Evolutionary conservation across 2,113 vertebrate species (phyloP), one percentile per base, ranked within the genome.

Genomic region (Strix uralensis): DNA sequence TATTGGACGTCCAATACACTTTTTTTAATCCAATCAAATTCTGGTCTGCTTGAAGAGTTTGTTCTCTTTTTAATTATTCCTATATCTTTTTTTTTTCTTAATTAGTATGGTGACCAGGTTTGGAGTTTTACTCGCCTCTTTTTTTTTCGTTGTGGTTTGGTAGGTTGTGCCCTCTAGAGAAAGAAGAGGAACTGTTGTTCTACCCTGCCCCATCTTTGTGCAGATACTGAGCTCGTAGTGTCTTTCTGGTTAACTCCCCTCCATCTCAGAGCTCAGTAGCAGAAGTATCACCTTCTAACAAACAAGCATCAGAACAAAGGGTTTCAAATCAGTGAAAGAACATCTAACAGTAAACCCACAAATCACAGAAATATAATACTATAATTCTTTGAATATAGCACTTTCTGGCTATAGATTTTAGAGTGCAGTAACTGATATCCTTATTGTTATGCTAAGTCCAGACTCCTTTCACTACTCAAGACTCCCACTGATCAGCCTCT

Each of bases 1-100:
- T 98, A 98, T 98, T 98, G 98, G 98, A 94, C 65, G 91, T 94
- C 98, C 98, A 98, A 98, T 99, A 98, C 98, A 98, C 96, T 96
- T 98, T 98, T 98, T 98, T 98, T 97, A 98, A 98, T 98, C 97
- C 98, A 98, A 97, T 97, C 96, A 97, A 97, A 86, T 87, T 94
- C 79, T 92, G 90, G 93, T 97, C 96, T 98, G 92, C 80, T 97
- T 92, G 86, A 63, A 97, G 95, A 96, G 87, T 98, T 97, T 96
- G 88, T 94, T 96, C 77, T 83, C 42, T 87, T 86, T 79, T 75
- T 49, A 9, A 44, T 86, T 51, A 74, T 90, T 90, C 38, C 36
- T 65, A 6, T 42, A 9, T 10, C 4, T 57, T 47, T 10, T n/a
- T 63, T 63, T 34, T 49, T 19, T 15, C 23, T 40, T 26, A 12